phyloP scores from a whole-genome alignment of 2,888 invertebrate species.

The Atrina japonica region DNA sequence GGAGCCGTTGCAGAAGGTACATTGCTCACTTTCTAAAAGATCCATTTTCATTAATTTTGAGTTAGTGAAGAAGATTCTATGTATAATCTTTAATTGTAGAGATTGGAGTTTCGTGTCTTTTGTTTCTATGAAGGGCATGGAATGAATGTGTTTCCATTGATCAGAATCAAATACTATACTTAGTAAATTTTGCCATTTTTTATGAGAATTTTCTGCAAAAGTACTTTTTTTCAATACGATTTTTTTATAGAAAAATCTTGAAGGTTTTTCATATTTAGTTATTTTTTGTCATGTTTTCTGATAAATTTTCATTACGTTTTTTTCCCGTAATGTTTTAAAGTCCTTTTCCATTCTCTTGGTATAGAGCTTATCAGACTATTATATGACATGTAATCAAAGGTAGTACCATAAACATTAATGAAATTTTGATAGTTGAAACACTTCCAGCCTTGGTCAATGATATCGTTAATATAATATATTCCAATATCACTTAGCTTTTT shows the following conservation, averaged over 20 bases:
- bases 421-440: neutral
- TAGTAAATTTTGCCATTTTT: too few species aligned
- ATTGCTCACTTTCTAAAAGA: neutral
- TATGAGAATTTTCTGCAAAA: too few species aligned
- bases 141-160: neutral
- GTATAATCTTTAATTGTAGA: constrained; percentile 4
- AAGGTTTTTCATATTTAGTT: constrained; percentile 2
- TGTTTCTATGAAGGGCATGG: neutral
- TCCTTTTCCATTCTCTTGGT: constrained; percentile 16
- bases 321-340: neutral
- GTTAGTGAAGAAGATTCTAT: constrained; percentile 1
- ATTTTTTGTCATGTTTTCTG: neutral
- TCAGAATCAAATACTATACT: neutral
- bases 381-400: constrained; percentile 6
- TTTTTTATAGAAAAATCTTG: constrained; percentile 7
- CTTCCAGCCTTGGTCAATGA: neutral
- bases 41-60: neutral
- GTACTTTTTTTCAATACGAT: too few species aligned
- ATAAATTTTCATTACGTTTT: neutral
- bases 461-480: constrained; percentile 2
- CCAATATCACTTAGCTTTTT: too few species aligned
- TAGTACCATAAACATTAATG: neutral
- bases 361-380: constrained; percentile 12
- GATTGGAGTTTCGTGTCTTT: neutral
- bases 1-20: constrained; percentile 5